Conservation (phyloP, 2,888 invertebrate species). For the Hirtodrosophila alboralis region DNA sequence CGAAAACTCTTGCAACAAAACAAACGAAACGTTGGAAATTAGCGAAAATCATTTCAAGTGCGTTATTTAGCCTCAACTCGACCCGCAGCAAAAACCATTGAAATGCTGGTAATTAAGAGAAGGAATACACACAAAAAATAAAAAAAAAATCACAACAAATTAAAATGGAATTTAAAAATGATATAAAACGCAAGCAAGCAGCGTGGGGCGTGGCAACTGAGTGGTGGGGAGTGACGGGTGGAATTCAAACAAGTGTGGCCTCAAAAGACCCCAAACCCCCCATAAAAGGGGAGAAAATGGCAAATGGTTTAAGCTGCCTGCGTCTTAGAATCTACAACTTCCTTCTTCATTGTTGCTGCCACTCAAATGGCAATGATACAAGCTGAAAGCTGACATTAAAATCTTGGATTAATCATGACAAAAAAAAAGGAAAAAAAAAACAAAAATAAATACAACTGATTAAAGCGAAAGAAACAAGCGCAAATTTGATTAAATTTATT, state of each 20-base stretch:
- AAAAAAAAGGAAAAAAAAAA: not conserved
- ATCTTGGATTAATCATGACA: too few species aligned
- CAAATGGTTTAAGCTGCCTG: conserved; percentile 32
- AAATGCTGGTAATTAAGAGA: conserved; percentile 75
- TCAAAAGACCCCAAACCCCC: conserved; percentile 4
- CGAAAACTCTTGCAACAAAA: conserved; percentile 3
- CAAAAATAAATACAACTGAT: not conserved
- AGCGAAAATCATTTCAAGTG: conserved; percentile 57
- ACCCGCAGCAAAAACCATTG: conserved; percentile 44
- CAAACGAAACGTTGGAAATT: conserved; percentile 31
- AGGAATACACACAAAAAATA: conserved; percentile 14
- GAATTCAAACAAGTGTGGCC: conserved; percentile 63
- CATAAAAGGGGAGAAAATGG: conserved; percentile 6
- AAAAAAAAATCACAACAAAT: conserved; percentile 57
- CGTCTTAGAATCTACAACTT: conserved; percentile 44
- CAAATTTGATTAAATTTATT: too few species aligned
- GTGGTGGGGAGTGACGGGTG: conserved; percentile 3
- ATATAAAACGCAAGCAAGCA: conserved; percentile 27
- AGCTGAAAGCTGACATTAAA: conserved; percentile 1
- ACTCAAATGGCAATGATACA: conserved; percentile 6
- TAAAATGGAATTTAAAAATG: conserved; percentile 66
- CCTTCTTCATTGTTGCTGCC: conserved; percentile 14
- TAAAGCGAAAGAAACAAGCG: too few species aligned
- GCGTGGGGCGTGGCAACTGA: conserved; percentile 50
- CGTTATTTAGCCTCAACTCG: conserved; percentile 15